Base-by-base conservation (phyloP, 2,113 vertebrate genomes). In the Motacilla tschutschensis region DNA sequence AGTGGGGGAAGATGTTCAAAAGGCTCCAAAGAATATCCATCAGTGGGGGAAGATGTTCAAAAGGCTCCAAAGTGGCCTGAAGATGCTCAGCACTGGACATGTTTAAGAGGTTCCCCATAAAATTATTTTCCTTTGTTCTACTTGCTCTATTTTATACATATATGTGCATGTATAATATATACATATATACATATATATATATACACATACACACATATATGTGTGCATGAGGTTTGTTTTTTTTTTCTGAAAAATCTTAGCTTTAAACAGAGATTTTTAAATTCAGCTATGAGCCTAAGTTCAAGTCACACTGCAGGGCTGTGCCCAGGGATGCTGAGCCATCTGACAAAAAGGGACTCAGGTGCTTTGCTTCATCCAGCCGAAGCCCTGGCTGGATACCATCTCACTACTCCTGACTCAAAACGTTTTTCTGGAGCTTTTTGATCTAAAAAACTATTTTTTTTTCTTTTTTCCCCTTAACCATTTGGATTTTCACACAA, bases 161-260 rank as follows among this genome's bases (percentile, higher is more conserved):
- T 24, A 5, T 22, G 17, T 2, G 12, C 3, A 8, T 8, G 5
- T 9, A 17, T 53, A 41, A 40, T 40, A 40, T 40, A 40, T 40
- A 40, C 40, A 40, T 40, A 40, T 16, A 7, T 40, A 36, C 11
- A 40, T 7, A 11, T 21, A 10, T 12, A 6, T 6, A 1, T 19
- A 5, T 5, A 53, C 5, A 41, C 4, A 77, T 2, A 9, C 9
- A 36, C 7, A 51, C 5, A 40, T 0, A 0, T 2, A 14, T 4
- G 19, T 25, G 17, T 1, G 4, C 7, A 31, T 36, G 25, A 8
- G 31, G 19, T 1, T 1, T 2, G n/a, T 33, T 33, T 33, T 33
- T 38, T 87, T 77, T 48, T 36, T 17, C 21, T 48, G 41, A 66
- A 84, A 87, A 81, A 25, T 20, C 28, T 63, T 10, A 44, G 31